Evolutionary conservation across 2,797 vertebrate genomes (phyloP).

Genomic region (Phalanger gymnotis): DNA sequence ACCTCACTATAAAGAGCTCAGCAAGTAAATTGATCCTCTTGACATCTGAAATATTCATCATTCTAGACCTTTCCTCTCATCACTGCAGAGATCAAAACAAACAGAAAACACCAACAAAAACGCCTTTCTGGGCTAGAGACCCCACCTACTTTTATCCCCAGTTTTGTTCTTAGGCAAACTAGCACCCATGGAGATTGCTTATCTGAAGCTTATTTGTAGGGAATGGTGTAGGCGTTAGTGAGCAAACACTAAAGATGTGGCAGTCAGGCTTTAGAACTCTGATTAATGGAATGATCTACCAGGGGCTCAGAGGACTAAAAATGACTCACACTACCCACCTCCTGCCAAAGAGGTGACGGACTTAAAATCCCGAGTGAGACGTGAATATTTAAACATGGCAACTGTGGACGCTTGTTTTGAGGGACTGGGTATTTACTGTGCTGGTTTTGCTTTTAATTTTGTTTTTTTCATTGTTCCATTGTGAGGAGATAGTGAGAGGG

Average conservation of each 20-base stretch:
- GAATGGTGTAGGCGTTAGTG: conserved; percentile 32
- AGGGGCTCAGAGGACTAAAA: neutral
- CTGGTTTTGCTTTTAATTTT: neutral
- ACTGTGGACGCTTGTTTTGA: neutral
- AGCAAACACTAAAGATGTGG: conserved; percentile 48
- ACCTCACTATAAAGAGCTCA: neutral
- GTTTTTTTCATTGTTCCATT: neutral
- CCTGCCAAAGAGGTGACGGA: neutral
- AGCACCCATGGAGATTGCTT: conserved; percentile 60
- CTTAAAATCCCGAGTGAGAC: neutral
- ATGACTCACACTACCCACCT: neutral
- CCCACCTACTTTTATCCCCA: neutral
- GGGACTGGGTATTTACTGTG: neutral
- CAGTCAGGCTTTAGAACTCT: conserved; percentile 30
- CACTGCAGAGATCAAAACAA: conserved; percentile 11
- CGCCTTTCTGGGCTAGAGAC: neutral
- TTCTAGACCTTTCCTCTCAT: neutral
- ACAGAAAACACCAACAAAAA: conserved; percentile 23
- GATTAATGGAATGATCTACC: neutral
- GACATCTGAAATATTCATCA: conserved; percentile 14
- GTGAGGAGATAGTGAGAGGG: neutral
- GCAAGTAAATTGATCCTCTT: neutral
- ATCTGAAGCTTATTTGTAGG: conserved; percentile 65
- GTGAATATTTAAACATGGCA: neutral
- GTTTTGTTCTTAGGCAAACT: conserved; percentile 38